Evolutionary conservation across 2,888 invertebrate genomes (phyloP), one percentile per base, ranked within the genome.

Genomic region (Archaeoteleia sp.): DNA sequence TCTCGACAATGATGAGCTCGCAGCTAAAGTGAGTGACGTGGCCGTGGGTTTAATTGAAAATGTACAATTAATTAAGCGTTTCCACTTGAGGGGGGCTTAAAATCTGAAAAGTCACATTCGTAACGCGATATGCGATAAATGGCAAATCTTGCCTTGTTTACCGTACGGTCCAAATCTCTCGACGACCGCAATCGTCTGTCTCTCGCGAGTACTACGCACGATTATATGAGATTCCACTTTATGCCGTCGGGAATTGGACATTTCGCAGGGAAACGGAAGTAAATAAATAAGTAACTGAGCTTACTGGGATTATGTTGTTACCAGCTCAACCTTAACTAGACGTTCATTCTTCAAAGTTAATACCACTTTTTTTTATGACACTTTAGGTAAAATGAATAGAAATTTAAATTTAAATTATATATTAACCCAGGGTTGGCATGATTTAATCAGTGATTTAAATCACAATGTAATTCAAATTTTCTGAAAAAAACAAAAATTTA

Each of bases 1-100:
- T 15, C 17, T 30, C 30, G 10, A 48, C 46, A 54, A 54, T 46
- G 34, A 54, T 14, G 39, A 40, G 39, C 29, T 49, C 48, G 34
- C 39, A 29, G 40, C 35, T 40, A 35, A 48, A 55, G 40, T 27
- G 39, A 40, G 43, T 35, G 23, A 37, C 37, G 46, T 25, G 30
- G 13, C 13, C 25, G 35, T 48, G 15, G 30, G 37, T 37, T 39
- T 2, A 23, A 45, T 20, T 34, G 6, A 14, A 13, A 55, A 7
- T 23, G 23, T 27, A 15, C 32, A 4, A 23, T 32, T 1, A 20
- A 8, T 12, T 37, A 15, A n/a, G n/a, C 17, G 20, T 51, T 39
- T 1, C 13, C 4, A 5, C 23, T 23, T 7, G 23, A 23, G 7
- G 3, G 7, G 7, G 3, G 4, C 4, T 23, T 23, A 5, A 23